Conservation (phyloP, 2,888 invertebrate species). For the Epinotia nisella region DNA sequence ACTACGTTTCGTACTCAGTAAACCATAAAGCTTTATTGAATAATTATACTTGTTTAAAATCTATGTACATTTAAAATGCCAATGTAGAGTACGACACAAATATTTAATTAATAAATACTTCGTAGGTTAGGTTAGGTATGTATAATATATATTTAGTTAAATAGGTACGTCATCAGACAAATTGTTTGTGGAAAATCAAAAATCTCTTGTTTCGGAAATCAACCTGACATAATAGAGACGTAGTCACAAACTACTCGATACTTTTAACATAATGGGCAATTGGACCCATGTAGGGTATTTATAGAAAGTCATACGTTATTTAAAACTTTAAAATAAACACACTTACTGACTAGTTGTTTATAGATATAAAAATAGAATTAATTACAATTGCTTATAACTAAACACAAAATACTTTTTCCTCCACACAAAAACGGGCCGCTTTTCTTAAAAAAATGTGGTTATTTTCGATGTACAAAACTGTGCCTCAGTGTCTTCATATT, state of each 20-base stretch:
- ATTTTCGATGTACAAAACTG: background rate
- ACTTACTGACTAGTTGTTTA: constrained; percentile 78
- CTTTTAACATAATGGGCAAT: background rate
- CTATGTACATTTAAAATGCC: constrained; percentile 40
- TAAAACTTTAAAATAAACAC: constrained; percentile 53
- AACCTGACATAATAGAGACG: background rate
- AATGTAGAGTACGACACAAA: constrained; percentile 44
- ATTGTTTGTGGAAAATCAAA: no score
- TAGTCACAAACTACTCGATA: background rate
- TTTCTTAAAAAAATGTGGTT: background rate
- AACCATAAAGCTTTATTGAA: background rate
- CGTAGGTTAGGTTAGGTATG: background rate
- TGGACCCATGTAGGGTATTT: background rate
- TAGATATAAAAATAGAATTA: constrained; percentile 58
- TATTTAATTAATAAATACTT: constrained; percentile 37
- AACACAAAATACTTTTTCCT: background rate
- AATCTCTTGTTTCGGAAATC: no score
- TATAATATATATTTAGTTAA: no score
- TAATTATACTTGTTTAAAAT: background rate
- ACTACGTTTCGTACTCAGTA: background rate
- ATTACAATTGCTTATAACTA: constrained; percentile 10
- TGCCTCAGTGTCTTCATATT: background rate
- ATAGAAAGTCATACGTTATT: background rate
- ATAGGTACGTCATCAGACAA: background rate
- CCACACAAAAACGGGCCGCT: background rate